phyloP scores from a whole-genome alignment of 2,113 vertebrate genomes.

The Actinemys pallida region DNA sequence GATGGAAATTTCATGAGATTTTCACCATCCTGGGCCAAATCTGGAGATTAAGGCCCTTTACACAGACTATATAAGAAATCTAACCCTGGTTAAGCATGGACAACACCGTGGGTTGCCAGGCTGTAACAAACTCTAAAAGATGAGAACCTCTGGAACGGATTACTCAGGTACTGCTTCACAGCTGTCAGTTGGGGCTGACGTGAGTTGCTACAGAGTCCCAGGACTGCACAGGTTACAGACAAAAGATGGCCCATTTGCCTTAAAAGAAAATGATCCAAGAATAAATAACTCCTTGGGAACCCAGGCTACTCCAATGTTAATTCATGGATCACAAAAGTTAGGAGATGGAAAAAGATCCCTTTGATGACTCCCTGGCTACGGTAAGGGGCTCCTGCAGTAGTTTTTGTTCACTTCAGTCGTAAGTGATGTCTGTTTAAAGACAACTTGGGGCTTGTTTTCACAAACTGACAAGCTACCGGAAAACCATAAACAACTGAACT shows the following conservation, averaged over 20 bases:
- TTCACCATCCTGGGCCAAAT: background rate
- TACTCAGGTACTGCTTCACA: background rate
- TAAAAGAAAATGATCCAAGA: background rate
- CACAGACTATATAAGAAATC: background rate
- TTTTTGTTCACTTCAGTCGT: background rate
- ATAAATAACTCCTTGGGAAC: background rate
- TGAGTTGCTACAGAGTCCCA: background rate
- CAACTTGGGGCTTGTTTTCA: background rate
- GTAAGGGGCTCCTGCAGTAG: background rate
- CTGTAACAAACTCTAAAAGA: background rate
- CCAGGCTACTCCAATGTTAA: background rate
- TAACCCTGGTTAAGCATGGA: background rate
- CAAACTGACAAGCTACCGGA: background rate
- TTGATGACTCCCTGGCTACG: background rate
- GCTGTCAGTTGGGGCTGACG: background rate
- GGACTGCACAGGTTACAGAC: background rate
- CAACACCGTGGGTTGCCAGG: background rate
- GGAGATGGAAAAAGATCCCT: accelerated
- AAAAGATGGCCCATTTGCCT: background rate
- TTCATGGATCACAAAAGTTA: background rate
- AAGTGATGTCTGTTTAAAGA: background rate
- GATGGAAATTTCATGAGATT: background rate
- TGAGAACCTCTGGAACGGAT: background rate
- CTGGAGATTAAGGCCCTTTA: background rate
- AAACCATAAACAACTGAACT: accelerated